Conservation (phyloP, 2,888 invertebrate genomes). For the Nephrotoma appendiculata region DNA sequence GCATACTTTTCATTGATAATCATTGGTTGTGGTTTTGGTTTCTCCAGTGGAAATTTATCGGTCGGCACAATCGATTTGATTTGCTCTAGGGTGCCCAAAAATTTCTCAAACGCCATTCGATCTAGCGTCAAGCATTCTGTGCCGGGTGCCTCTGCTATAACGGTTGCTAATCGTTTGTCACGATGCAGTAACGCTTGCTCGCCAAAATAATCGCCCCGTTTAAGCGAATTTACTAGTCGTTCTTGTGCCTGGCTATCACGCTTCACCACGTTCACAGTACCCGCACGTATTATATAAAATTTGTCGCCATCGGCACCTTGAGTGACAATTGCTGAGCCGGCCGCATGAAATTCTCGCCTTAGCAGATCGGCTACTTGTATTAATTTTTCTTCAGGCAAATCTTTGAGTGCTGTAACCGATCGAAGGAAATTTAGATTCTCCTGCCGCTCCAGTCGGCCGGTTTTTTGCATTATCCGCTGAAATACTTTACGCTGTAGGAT, state of each 20-base stretch:
- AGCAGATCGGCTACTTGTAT: conserved; percentile 74
- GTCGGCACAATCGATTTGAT: not conserved
- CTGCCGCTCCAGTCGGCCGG: conserved; percentile 68
- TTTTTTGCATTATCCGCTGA: conserved; percentile 78
- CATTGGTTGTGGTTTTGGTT: not conserved
- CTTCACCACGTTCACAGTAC: conserved; percentile 61
- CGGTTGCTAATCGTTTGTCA: conserved; percentile 78
- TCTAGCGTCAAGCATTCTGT: conserved; percentile 80
- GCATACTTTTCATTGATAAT: conserved; percentile 37
- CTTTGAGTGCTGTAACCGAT: conserved; percentile 64
- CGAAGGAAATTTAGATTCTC: conserved; percentile 73
- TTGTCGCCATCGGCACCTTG: conserved; percentile 81
- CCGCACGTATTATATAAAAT: conserved; percentile 80
- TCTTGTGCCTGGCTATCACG: conserved; percentile 38
- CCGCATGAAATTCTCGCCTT: conserved; percentile 71
- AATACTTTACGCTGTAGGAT: conserved; percentile 73
- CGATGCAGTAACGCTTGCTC: conserved; percentile 76
- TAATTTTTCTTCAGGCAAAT: conserved; percentile 53
- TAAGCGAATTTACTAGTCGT: conserved; percentile 50
- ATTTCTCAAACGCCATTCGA: conserved; percentile 68
- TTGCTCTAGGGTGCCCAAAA: conserved; percentile 39
- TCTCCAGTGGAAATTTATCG: not conserved
- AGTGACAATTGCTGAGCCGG: conserved; percentile 62
- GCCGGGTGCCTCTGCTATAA: conserved; percentile 70
- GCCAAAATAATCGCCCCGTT: conserved; percentile 75